Evolutionary conservation across 2,797 vertebrate genomes (phyloP).

Genomic region (Spatula clypeata): DNA sequence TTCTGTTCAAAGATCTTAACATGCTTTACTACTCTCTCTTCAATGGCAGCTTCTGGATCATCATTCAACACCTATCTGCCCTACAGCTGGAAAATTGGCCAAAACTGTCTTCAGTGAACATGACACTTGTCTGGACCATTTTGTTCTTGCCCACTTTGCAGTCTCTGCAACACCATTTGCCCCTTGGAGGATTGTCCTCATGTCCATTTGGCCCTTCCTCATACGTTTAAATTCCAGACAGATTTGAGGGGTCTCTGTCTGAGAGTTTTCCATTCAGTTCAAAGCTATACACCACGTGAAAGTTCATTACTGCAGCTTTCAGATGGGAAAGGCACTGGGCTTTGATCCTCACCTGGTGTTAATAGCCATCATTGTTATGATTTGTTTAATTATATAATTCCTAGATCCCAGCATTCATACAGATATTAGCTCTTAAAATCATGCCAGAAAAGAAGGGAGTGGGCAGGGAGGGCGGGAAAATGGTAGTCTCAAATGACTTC

Average conservation of each 20-base stretch:
- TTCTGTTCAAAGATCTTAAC: neutral
- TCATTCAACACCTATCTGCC: neutral
- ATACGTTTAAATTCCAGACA: neutral
- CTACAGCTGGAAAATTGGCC: neutral
- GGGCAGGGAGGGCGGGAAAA: constrained; percentile 18
- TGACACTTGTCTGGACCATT: neutral
- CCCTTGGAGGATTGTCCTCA: neutral
- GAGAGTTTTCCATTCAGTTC: neutral
- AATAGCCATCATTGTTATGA: neutral
- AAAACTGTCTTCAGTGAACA: neutral
- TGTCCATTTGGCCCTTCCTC: neutral
- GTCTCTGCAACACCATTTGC: neutral
- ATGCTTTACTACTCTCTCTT: neutral
- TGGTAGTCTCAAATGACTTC: constrained; percentile 34
- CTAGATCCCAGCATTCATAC: neutral
- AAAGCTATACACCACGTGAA: neutral
- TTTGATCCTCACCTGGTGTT: neutral
- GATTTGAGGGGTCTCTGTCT: neutral
- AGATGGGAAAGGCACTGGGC: neutral
- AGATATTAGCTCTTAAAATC: constrained; percentile 15
- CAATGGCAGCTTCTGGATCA: neutral
- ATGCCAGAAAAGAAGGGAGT: constrained; percentile 44
- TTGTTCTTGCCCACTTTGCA: neutral
- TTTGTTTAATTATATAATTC: constrained; percentile 7
- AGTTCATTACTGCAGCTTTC: neutral